A percentile compares a stretch with the other conserved stretches of the same genome.
Conservation (phyloP, 2,113 vertebrate genomes). For the Harpagus bidentatus region DNA sequence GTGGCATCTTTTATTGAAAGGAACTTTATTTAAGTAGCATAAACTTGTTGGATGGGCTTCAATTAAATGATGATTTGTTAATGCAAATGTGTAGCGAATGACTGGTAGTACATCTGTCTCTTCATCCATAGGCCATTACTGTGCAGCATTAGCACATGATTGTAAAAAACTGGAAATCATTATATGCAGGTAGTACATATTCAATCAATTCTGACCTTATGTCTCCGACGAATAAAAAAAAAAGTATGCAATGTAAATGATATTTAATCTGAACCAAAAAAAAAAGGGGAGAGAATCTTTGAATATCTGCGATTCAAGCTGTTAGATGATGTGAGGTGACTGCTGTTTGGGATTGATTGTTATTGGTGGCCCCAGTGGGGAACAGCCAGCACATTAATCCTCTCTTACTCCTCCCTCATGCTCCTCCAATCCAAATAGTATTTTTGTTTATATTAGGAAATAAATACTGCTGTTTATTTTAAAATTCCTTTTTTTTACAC, state of each 20-base stretch:
- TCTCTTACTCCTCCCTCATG: conserved; percentile 58
- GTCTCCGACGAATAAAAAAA: conserved; percentile 73
- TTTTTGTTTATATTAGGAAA: conserved; percentile 65
- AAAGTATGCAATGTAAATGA: conserved; percentile 65
- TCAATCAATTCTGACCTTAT: conserved; percentile 81
- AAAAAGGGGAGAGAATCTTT: conserved; percentile 40
- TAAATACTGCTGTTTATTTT: conserved; percentile 49
- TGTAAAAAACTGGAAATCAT: conserved; percentile 79
- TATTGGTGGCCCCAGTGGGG: conserved; percentile 63
- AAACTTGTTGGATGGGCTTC: conserved; percentile 85
- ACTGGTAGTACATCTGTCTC: conserved; percentile 82
- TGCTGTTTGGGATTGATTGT: conserved; percentile 64
- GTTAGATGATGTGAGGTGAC: conserved; percentile 67
- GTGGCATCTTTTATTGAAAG: conserved; percentile 79
- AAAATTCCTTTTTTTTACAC: background rate
- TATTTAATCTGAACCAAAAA: conserved; percentile 66
- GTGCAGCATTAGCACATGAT: conserved; percentile 76
- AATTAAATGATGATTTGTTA: conserved; percentile 87
- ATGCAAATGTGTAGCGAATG: conserved; percentile 81
- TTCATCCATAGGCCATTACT: conserved; percentile 81
- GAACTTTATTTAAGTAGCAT: conserved; percentile 85
- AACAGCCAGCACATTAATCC: conserved; percentile 54
- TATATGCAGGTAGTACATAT: conserved; percentile 77
- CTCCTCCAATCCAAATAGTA: conserved; percentile 54
- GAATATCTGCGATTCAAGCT: conserved; percentile 65